Evolutionary conservation across 1,140 invertebrate genomes (phyloP), one percentile per base, ranked within the genome.

Genomic region (Babylonia areolata): DNA sequence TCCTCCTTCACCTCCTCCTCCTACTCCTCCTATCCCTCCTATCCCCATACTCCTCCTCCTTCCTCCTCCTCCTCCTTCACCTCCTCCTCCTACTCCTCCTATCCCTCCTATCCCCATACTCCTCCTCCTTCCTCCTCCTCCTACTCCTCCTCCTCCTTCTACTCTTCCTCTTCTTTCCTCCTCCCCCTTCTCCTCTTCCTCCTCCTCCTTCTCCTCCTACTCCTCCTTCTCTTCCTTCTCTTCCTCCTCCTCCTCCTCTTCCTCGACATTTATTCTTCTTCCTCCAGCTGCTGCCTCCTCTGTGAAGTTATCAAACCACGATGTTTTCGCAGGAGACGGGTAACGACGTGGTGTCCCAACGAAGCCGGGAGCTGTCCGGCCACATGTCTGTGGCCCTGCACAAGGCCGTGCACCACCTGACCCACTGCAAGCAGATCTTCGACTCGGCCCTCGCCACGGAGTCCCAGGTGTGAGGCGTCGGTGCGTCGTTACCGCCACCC

Each of bases 381-480:
- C 71, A 73, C 6, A 28, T 77, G 75, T 77, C 75, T 2, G n/a
- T 37, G 3, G 35, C 37, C 15, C 37, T 77, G 37, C 35, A 77
- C 37, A 77, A 77, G 40, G 40, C 75, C 75, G 40, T 77, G 37
- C 75, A 77, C 5, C 75, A 77, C 33, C 35, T 77, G 75, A 40
- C 75, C 9, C 75, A 77, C 75, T 77, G 75, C 75, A 77, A 77
- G 37, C 75, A 77, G 28, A 37, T 39, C 20, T 40, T 77, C 9
- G 75, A 77, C 39, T 15, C 75, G 2, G 40, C 75, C 75, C 11
- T 77, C 17, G 6, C 31, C 9, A 37, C 71, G 2, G 31, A 33
- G 35, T 73, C 71, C 71, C 33, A 35, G 20, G 71, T 73, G 31
- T 73, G 71, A 37, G 33, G 31, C 58, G 3, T 20, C 58, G 9